Evolutionary conservation across 2,797 vertebrate genomes (phyloP).

Genomic region (Aotus griseimembra): DNA sequence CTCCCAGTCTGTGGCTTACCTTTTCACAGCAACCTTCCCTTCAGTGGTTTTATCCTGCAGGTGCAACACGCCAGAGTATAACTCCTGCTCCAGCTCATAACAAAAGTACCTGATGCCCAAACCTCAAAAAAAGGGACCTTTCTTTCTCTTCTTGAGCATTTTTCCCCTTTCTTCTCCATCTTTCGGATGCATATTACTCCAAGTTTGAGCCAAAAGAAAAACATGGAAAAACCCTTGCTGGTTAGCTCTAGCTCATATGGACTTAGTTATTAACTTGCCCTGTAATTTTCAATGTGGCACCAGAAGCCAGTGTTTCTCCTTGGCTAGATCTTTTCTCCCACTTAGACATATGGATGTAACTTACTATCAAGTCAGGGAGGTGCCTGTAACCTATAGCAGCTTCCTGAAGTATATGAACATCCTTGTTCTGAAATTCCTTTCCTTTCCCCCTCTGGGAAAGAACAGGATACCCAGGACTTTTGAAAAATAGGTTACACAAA

Average conservation of each 20-base stretch:
- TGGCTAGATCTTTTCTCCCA: neutral
- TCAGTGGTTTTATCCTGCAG: conserved; percentile 67
- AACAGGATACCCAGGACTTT: neutral
- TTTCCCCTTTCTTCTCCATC: rapidly evolving
- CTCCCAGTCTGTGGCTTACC: neutral
- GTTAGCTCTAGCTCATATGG: neutral
- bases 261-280: neutral
- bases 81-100: conserved; percentile 85
- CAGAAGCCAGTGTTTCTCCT: neutral
- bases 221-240: neutral
- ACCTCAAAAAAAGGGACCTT: neutral
- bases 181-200: neutral
- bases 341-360: neutral
- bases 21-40: neutral
- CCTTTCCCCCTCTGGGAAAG: neutral
- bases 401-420: neutral
- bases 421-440: neutral
- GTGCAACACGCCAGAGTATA: conserved; percentile 84
- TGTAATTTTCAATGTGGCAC: neutral
- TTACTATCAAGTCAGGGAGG: neutral
- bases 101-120: conserved; percentile 84
- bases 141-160: neutral
- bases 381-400: neutral
- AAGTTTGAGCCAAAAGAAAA: neutral
- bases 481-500: conserved; percentile 30